Evolutionary conservation across 1,140 invertebrate genomes (phyloP).

Genomic region (Pseudomyrmex gracilis): DNA sequence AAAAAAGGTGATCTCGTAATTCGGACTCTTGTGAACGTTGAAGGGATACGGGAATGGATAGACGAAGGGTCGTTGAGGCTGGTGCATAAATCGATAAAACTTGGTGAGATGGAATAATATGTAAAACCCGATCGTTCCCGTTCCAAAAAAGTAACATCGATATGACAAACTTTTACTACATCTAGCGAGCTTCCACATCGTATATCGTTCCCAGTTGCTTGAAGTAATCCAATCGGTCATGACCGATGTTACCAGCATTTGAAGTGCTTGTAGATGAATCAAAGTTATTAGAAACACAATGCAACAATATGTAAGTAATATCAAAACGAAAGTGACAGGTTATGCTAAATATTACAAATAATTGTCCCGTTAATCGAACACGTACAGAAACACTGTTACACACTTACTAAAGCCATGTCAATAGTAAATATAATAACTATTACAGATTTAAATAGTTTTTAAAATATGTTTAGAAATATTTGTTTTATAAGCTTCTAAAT

Average conservation of each 20-base stretch:
- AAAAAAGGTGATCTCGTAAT: slow-evolving; percentile 83
- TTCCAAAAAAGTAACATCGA: neutral
- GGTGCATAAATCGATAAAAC: neutral
- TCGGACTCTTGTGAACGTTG: slow-evolving; percentile 80
- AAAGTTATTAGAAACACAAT: neutral
- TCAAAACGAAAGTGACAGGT: too few species aligned
- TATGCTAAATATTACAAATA: too few species aligned
- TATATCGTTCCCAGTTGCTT: slow-evolving; percentile 6
- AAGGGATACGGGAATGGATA: slow-evolving; percentile 74
- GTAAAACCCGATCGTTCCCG: neutral
- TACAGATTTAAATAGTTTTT: too few species aligned
- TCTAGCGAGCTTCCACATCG: slow-evolving; percentile 34
- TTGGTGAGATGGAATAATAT: neutral
- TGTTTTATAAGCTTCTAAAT: too few species aligned
- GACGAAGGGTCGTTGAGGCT: neutral
- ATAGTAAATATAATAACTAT: too few species aligned
- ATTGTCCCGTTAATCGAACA: too few species aligned
- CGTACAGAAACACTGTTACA: too few species aligned
- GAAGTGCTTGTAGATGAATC: slow-evolving; percentile 10
- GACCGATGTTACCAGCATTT: slow-evolving; percentile 10
- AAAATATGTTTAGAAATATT: too few species aligned
- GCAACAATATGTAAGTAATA: neutral
- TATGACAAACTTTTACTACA: slow-evolving; percentile 14
- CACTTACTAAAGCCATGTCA: too few species aligned
- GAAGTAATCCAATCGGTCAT: slow-evolving; percentile 9